Conservation (phyloP, 2,797 vertebrate genomes). For the Pipistrellus kuhlii region DNA sequence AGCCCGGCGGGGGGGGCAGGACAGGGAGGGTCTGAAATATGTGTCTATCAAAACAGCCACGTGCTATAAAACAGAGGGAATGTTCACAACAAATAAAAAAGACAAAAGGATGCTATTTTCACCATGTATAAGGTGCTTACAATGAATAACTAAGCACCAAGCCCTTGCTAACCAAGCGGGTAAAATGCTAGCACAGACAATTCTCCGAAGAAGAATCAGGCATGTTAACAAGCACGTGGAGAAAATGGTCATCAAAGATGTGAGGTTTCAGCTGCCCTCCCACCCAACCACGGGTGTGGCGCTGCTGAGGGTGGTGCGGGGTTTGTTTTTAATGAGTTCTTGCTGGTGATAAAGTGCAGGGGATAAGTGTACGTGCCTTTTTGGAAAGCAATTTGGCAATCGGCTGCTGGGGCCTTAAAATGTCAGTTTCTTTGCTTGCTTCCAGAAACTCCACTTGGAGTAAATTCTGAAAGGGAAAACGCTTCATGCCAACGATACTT, state of each 20-base stretch:
- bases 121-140: not conserved
- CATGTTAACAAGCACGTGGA: accelerated
- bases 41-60: not conserved
- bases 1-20: not conserved
- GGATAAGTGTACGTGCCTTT: not conserved
- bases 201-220: not conserved
- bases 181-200: not conserved
- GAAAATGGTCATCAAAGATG: not conserved
- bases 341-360: not conserved
- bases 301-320: not conserved
- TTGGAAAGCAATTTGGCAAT: not conserved
- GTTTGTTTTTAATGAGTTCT: not conserved
- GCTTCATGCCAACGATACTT: not conserved
- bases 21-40: not conserved
- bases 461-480: conserved; percentile 6
- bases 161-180: not conserved
- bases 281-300: not conserved
- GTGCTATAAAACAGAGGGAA: not conserved
- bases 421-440: not conserved
- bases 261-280: not conserved
- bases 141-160: not conserved
- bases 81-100: not conserved
- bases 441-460: not conserved
- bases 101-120: not conserved
- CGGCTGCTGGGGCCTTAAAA: not conserved